A percentile compares a stretch with the other conserved stretches of the same genome.
These are phyloP conservation scores for Lottia scabra DNA, from an alignment of 2,888 invertebrate genomes.

Conservation along the genomic window DNA sequence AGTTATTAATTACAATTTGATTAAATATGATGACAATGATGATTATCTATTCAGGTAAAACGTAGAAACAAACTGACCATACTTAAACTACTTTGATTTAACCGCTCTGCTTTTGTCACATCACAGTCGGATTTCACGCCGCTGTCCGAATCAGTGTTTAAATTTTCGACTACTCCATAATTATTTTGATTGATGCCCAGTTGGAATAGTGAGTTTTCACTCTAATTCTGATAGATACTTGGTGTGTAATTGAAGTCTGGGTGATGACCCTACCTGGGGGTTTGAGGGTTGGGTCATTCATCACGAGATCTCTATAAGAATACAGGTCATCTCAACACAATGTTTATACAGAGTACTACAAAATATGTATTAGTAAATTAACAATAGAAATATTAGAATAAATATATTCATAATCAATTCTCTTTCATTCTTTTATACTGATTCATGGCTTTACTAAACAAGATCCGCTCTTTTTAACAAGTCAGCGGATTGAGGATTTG, in stretches of 20 bases:
- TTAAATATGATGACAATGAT: neutral
- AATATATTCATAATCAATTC: too few species aligned
- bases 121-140: neutral
- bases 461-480: too few species aligned
- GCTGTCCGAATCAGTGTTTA: neutral
- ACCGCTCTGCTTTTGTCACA: neutral
- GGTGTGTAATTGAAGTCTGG: constrained; percentile 1
- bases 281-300: neutral
- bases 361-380: too few species aligned
- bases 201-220: neutral
- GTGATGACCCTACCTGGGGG: neutral
- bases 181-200: constrained; percentile 4
- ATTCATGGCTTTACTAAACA: too few species aligned
- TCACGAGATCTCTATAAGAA: neutral
- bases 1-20: constrained; percentile 4
- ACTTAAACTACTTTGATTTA: neutral
- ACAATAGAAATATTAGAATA: too few species aligned
- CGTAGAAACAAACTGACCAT: constrained; percentile 2
- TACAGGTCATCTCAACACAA: too few species aligned
- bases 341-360: too few species aligned
- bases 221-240: neutral
- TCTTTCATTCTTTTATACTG: too few species aligned
- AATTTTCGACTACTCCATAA: constrained; percentile 2
- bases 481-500: too few species aligned
- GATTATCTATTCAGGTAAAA: neutral